Conservation (phyloP, 2,113 vertebrate species). For the Sitta europaea region DNA sequence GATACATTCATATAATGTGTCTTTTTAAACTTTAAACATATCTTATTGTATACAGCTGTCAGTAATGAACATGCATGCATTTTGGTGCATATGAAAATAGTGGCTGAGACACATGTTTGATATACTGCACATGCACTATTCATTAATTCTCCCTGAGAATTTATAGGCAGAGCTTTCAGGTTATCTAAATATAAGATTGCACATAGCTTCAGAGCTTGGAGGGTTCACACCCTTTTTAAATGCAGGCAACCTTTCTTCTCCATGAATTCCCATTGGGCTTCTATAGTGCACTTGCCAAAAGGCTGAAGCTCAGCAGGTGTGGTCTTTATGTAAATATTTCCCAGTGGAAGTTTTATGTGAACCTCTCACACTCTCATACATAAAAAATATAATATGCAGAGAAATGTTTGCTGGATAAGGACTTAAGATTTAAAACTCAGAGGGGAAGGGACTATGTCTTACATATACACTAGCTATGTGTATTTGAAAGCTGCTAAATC, state of each 20-base stretch:
- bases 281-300: not conserved
- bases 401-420: not conserved
- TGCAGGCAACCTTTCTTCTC: not conserved
- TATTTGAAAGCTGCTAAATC: not conserved
- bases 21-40: conserved; percentile 1
- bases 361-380: not conserved
- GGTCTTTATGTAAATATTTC: conserved; percentile 28
- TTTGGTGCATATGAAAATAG: conserved; percentile 44
- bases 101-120: conserved; percentile 39
- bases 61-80: not conserved
- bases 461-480: not conserved
- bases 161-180: conserved; percentile 5
- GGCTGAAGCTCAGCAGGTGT: conserved; percentile 27
- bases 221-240: conserved; percentile 5
- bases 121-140: not conserved
- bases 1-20: not conserved
- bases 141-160: conserved; percentile 14
- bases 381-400: not conserved
- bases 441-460: not conserved
- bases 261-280: not conserved
- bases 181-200: conserved; percentile 33
- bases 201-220: not conserved
- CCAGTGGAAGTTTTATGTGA: not conserved
- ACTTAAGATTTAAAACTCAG: not conserved
- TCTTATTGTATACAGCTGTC: not conserved